phyloP scores from a whole-genome alignment of 2,888 invertebrate genomes.

The Tetragonisca angustula region DNA sequence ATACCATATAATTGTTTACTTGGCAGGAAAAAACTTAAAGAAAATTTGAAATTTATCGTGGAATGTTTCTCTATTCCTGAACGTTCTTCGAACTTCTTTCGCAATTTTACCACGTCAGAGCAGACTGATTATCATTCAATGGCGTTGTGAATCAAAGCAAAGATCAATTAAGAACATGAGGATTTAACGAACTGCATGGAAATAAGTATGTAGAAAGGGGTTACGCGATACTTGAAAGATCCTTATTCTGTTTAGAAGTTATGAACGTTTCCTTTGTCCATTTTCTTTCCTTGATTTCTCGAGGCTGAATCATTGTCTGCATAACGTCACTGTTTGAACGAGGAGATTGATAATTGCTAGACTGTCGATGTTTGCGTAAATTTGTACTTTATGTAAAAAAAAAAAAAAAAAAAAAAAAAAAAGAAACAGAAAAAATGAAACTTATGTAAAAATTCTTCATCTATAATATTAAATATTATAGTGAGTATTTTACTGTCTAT shows the following conservation, averaged over 20 bases:
- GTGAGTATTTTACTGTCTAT: not conserved
- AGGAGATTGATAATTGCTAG: constrained; percentile 1
- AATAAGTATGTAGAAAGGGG: constrained; percentile 5
- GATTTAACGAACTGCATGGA: constrained; percentile 5
- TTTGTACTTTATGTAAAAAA: not conserved
- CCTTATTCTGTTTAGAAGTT: not conserved
- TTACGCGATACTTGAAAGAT: not conserved
- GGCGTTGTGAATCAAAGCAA: not conserved
- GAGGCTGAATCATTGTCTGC: not conserved
- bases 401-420: too few species aligned
- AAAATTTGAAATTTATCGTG: constrained; percentile 27
- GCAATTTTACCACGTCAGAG: not conserved
- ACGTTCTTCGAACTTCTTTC: not conserved
- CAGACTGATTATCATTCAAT: not conserved
- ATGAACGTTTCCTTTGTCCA: not conserved
- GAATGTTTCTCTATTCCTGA: too few species aligned
- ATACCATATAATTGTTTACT: constrained; percentile 27
- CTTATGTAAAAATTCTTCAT: not conserved
- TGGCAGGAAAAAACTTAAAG: constrained; percentile 8
- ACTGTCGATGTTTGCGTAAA: not conserved
- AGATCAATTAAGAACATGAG: not conserved
- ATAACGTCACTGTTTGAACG: constrained; percentile 4
- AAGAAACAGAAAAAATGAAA: too few species aligned
- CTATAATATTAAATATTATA: not conserved
- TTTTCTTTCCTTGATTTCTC: not conserved